A percentile compares a stretch with the other conserved stretches of the same genome.
Conservation (phyloP, 2,888 invertebrate genomes). For the Thyatira batis region DNA sequence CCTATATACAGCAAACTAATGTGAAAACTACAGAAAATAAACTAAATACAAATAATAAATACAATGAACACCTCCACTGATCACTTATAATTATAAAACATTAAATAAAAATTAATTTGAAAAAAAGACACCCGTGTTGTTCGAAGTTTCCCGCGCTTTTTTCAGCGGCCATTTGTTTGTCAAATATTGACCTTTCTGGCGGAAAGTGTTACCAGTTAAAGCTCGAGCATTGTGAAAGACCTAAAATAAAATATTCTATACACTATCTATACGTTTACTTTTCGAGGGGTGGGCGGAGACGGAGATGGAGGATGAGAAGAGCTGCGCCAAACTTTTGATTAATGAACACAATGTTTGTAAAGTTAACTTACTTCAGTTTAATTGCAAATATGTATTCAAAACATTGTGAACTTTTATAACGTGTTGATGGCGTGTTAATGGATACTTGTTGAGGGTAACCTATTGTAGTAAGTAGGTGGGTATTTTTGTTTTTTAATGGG, state of each 20-base stretch:
- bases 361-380: slow-evolving; percentile 73
- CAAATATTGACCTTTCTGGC: slow-evolving; percentile 63
- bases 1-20: no score
- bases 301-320: slow-evolving; percentile 68
- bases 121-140: no score
- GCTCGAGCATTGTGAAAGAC: slow-evolving; percentile 55
- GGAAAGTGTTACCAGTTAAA: slow-evolving; percentile 52
- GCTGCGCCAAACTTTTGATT: slow-evolving; percentile 82
- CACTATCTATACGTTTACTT: slow-evolving; percentile 31
- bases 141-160: no score
- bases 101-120: no score
- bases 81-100: no score
- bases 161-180: slow-evolving; percentile 70
- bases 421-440: slow-evolving; percentile 7
- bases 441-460: neutral
- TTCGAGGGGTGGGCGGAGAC: slow-evolving; percentile 47
- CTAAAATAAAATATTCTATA: slow-evolving; percentile 37
- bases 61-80: no score
- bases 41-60: no score
- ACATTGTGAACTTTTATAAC: slow-evolving; percentile 57
- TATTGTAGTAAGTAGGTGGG: neutral
- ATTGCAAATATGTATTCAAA: slow-evolving; percentile 73
- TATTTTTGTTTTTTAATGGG: no score
- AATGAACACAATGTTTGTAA: slow-evolving; percentile 78
- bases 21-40: no score